phyloP scores from a whole-genome alignment of 1,140 invertebrate genomes.

The Stenopsyche tienmushanensis region DNA sequence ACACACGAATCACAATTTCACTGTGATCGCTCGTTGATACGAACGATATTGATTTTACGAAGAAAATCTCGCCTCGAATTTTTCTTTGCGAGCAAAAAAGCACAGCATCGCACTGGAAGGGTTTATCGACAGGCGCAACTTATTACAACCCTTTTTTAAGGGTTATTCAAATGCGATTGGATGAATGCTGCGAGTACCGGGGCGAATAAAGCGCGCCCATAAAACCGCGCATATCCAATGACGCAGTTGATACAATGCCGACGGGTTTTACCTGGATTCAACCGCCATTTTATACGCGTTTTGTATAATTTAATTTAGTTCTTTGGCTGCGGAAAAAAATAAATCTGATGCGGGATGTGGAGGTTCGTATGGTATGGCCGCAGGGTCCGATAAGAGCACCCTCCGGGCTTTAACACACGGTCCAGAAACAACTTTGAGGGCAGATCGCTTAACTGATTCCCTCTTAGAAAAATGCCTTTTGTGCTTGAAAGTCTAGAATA shows the following conservation, averaged over 20 bases:
- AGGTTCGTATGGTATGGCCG: conserved; percentile 2
- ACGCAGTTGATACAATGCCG: neutral
- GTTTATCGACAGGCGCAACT: too few relatives aligned
- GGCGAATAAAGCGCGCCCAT: too few relatives aligned
- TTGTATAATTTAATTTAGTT: neutral
- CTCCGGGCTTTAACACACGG: neutral
- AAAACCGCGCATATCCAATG: conserved; percentile 1
- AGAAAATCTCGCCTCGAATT: too few relatives aligned
- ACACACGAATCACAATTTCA: too few relatives aligned
- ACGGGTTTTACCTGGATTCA: too few relatives aligned
- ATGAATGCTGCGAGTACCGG: neutral
- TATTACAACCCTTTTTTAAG: conserved; percentile 29
- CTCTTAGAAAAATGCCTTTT: conserved; percentile 17
- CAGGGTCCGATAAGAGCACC: conserved; percentile 23
- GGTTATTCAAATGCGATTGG: conserved; percentile 33
- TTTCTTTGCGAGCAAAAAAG: too few relatives aligned
- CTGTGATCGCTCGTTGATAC: too few relatives aligned
- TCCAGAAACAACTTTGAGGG: conserved; percentile 23
- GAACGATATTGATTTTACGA: too few relatives aligned
- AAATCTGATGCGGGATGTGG: neutral
- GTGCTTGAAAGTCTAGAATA: conserved; percentile 9
- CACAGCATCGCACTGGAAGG: neutral
- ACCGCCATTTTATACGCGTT: neutral
- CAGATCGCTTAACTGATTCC: conserved; percentile 40
- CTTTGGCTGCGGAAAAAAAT: too few relatives aligned